Percentiles rank a stretch among this genome's conserved stretches.
phyloP scores from a whole-genome alignment of 2,888 invertebrate genomes.

The Dioctria linearis region DNA sequence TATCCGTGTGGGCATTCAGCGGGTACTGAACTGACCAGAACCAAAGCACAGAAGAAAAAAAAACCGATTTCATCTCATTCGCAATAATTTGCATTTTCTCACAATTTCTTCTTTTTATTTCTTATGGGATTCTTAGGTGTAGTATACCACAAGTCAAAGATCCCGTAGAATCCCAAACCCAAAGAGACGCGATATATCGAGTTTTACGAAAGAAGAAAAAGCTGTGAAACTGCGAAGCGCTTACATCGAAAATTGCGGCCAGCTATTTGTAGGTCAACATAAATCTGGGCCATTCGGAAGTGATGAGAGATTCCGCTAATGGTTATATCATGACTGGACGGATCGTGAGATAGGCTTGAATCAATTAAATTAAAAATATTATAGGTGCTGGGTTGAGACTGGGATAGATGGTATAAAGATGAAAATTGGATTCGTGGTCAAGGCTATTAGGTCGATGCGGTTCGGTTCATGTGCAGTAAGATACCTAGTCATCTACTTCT shows the following conservation, averaged over 20 bases:
- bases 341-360: conserved; percentile 47
- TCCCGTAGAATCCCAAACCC: conserved; percentile 35
- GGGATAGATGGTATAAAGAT: background rate
- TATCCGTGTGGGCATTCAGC: background rate
- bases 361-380: background rate
- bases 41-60: background rate
- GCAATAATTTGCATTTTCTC: conserved; percentile 44
- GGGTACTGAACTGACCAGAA: background rate
- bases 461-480: background rate
- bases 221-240: conserved; percentile 21
- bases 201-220: conserved; percentile 17
- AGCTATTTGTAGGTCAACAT: conserved; percentile 53
- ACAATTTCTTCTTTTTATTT: conserved; percentile 30
- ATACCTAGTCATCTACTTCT: background rate
- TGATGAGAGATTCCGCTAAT: conserved; percentile 33
- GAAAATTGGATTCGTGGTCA: conserved; percentile 37
- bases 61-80: conserved; percentile 7
- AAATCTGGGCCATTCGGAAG: conserved; percentile 56
- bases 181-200: conserved; percentile 14
- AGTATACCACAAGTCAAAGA: conserved; percentile 3
- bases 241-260: conserved; percentile 47
- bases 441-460: conserved; percentile 24
- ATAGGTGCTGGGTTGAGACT: conserved; percentile 6
- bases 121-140: background rate
- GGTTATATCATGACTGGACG: conserved; percentile 40